A percentile compares a stretch with the other conserved stretches of the same genome.
These are phyloP conservation scores for Oriolus oriolus DNA, from an alignment of 2,113 vertebrate species.

Conservation along the genomic window DNA sequence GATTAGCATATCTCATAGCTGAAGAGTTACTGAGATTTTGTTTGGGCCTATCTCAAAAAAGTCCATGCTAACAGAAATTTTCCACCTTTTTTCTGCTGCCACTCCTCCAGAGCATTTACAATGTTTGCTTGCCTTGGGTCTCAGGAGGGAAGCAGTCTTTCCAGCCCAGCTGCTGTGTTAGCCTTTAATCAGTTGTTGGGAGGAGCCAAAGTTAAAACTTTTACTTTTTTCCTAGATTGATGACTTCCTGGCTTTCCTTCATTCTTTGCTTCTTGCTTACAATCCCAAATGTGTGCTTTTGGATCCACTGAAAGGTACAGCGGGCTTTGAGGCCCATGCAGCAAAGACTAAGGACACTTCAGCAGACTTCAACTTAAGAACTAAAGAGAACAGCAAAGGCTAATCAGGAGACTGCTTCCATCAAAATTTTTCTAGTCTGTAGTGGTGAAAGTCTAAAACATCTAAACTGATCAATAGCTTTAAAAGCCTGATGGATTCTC, in stretches of 20 bases:
- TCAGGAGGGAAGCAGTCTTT: slow-evolving; percentile 1
- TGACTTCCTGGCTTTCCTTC: background rate
- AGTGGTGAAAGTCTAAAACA: background rate
- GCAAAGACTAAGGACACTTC: background rate
- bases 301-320: background rate
- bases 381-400: background rate
- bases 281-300: background rate
- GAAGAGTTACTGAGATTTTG: background rate
- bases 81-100: background rate
- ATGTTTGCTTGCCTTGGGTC: background rate
- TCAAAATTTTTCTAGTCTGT: background rate
- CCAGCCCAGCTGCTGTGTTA: background rate
- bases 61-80: background rate
- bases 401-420: background rate
- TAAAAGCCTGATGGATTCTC: background rate
- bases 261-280: background rate
- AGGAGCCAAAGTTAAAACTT: background rate
- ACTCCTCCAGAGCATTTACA: background rate
- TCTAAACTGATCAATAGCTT: background rate
- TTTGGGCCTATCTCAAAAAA: background rate
- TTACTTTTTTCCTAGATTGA: background rate
- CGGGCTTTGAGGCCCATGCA: background rate
- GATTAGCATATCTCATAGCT: background rate
- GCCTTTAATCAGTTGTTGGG: background rate
- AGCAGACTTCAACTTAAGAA: background rate